phyloP scores from a whole-genome alignment of 2,888 invertebrate genomes.

The Miltochrista miniata region DNA sequence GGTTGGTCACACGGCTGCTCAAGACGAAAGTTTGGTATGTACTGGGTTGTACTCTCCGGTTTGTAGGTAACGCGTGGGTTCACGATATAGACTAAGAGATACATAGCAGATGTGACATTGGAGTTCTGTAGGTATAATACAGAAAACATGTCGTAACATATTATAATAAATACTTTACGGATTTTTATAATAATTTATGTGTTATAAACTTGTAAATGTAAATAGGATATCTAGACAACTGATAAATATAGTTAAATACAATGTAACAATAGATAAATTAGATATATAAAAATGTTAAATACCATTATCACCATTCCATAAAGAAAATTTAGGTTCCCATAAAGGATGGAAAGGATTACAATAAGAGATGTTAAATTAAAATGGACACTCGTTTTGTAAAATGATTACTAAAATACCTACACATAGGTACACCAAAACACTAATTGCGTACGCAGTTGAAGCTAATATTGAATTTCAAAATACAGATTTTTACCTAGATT shows the following conservation, averaged over 20 bases:
- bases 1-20: constrained; percentile 15
- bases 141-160: background rate
- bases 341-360: too few species aligned
- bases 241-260: too few species aligned
- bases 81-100: constrained; percentile 32
- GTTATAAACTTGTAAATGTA: background rate
- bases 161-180: background rate
- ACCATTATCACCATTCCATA: too few species aligned
- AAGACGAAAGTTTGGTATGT: constrained; percentile 16
- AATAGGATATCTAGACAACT: too few species aligned
- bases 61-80: constrained; percentile 33
- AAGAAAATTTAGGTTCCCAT: too few species aligned
- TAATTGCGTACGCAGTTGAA: background rate
- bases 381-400: too few species aligned
- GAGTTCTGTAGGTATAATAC: background rate
- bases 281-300: too few species aligned
- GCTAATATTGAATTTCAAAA: too few species aligned
- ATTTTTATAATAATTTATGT: background rate
- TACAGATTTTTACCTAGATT: too few species aligned
- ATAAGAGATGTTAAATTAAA: too few species aligned
- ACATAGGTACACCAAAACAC: background rate
- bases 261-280: too few species aligned
- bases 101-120: constrained; percentile 20
- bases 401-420: background rate
- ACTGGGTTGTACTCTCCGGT: constrained; percentile 13